A percentile compares a stretch with the other conserved stretches of the same genome.
These are phyloP conservation scores for Vanessa cardui DNA, from an alignment of 2,888 invertebrate species.

Conservation along the genomic window DNA sequence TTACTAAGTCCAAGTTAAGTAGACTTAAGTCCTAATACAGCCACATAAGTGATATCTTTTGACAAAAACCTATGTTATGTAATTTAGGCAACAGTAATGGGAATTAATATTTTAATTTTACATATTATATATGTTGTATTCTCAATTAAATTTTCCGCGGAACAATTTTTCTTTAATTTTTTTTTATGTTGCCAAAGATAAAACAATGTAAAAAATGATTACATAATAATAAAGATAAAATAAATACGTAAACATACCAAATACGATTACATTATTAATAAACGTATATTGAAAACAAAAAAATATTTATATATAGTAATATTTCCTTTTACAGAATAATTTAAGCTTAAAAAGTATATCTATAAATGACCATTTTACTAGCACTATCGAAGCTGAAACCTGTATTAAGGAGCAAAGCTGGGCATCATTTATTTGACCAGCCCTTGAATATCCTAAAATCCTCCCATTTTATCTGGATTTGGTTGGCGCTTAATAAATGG, in stretches of 20 bases:
- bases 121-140: no score
- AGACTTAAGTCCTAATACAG: not conserved
- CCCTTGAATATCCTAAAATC: constrained; percentile 9
- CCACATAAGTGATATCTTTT: not conserved
- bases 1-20: no score
- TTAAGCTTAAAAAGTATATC: not conserved
- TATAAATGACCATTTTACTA: not conserved
- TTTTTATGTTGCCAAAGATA: no score
- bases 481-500: constrained; percentile 7
- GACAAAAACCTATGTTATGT: not conserved
- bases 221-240: no score
- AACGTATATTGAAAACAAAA: not conserved
- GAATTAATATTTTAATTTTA: not conserved
- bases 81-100: not conserved
- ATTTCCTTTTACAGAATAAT: not conserved
- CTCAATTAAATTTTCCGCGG: no score
- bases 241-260: no score
- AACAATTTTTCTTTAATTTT: no score
- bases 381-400: constrained; percentile 5
- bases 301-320: not conserved
- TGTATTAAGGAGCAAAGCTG: not conserved
- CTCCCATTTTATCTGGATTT: constrained; percentile 15
- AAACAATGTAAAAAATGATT: no score
- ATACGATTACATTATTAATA: no score
- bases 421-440: constrained; percentile 6